phyloP scores from a whole-genome alignment of 2,888 invertebrate species.

The Holacanthella duospinosa region DNA sequence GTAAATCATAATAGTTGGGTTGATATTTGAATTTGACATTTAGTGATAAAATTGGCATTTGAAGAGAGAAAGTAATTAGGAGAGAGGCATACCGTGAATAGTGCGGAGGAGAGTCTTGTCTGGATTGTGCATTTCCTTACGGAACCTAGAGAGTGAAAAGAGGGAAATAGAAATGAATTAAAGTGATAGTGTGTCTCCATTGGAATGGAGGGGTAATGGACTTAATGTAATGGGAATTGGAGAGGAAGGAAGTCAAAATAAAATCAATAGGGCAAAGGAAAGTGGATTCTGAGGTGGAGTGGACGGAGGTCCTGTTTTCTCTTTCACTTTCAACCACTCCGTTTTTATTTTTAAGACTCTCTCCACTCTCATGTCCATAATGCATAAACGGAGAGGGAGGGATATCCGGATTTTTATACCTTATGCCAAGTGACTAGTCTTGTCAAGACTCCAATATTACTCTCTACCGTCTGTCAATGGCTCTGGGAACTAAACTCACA shows the following conservation, averaged over 20 bases:
- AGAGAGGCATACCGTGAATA: background rate
- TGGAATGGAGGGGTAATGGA: no score
- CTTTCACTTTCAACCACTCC: conserved; percentile 2
- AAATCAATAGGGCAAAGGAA: conserved; percentile 12
- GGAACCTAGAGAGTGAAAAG: background rate
- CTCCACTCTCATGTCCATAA: conserved; percentile 15
- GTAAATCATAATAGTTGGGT: no score
- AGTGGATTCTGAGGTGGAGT: conserved; percentile 6
- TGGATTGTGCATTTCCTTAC: background rate
- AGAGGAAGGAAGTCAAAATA: conserved; percentile 11
- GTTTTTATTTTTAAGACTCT: conserved; percentile 6
- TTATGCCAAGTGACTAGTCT: background rate
- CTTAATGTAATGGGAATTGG: no score
- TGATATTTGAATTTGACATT: background rate
- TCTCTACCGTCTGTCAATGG: background rate
- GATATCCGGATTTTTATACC: conserved; percentile 20
- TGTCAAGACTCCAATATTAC: conserved; percentile 1
- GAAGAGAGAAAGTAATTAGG: background rate
- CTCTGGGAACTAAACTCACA: background rate
- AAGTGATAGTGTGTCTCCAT: background rate
- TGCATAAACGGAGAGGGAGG: conserved; percentile 14
- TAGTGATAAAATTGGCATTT: background rate
- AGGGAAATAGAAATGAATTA: background rate
- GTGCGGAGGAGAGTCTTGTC: background rate
- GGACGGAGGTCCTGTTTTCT: conserved; percentile 3